Evolutionary conservation across 64 coral and sea anemone genomes (phyloP), one percentile per base, ranked within the genome.

Genomic region (Dendrophyllia cribrosa): DNA sequence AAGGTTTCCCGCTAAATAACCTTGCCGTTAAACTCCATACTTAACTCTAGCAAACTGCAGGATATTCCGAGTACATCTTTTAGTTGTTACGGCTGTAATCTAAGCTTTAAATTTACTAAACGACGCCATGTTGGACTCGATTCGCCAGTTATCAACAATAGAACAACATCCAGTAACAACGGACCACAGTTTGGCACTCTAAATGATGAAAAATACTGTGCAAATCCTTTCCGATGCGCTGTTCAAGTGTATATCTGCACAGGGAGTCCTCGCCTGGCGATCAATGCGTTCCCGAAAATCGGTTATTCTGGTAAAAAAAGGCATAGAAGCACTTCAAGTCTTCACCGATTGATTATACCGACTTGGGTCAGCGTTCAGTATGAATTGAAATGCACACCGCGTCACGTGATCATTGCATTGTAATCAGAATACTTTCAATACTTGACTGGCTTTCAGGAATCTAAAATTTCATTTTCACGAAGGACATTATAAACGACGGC

Each of bases 391-490:
- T 75, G 47, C 78, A 67, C 5, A 59, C 79, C 92, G 55, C 5
- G 48, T 88, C 92, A 93, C 92, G 92, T 93, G 92, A 93, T 64
- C 44, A 48, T 72, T 23, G 26, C 15, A 48, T 43, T 44, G 86
- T 22, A 73, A 77, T 48, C 24, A 56, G 52, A 90, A 5, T 81
- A 51, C 15, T n/a, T 87, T 88, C 74, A 80, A 83, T 66, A 83
- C 89, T 62, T 93, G 72, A 93, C 46, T 93, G 82, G 58, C 21
- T 87, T 78, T 60, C 70, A 14, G 58, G 60, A 70, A 51, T 87
- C 10, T 74, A 12, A 86, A 60, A 14, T 24, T 45, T 19, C 43
- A 11, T 63, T 63, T 47, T 47, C 16, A 20, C n/a, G 58, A 43
- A 83, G 7, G 17, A 34, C 77, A 80, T 21, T 80, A n/a, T 15